Percentiles rank a stretch among this genome's conserved stretches.
phyloP scores from a whole-genome alignment of 2,113 vertebrate species.

The Xiphophorus hellerii region DNA sequence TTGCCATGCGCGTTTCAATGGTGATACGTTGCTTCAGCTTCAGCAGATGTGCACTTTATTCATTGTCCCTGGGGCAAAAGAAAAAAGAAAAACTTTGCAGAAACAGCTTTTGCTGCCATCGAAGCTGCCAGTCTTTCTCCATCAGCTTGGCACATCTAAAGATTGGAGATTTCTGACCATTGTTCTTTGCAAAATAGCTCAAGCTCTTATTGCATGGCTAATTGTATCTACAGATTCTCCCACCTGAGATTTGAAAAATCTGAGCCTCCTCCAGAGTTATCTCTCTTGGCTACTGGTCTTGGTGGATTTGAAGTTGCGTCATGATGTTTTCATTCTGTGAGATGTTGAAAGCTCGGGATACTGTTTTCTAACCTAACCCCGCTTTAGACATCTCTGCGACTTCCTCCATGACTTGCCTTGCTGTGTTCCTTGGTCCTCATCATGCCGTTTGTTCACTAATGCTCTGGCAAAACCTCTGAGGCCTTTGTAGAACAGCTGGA shows the following conservation, averaged over 20 bases:
- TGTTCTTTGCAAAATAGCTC: background rate
- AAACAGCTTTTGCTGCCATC: background rate
- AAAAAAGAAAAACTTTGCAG: background rate
- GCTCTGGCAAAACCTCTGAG: background rate
- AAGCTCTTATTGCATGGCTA: background rate
- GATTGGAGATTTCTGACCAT: background rate
- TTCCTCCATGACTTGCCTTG: too few species aligned
- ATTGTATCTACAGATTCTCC: background rate
- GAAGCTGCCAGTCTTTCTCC: background rate
- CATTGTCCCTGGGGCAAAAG: background rate
- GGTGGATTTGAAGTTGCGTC: too few species aligned
- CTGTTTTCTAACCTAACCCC: too few species aligned
- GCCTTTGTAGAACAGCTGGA: background rate
- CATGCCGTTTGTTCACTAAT: background rate
- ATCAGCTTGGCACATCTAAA: background rate
- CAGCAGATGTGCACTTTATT: background rate
- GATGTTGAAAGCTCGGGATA: too few species aligned
- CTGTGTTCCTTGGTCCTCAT: too few species aligned
- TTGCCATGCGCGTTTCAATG: conserved; percentile 1
- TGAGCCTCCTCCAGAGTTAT: too few species aligned
- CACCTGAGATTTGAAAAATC: too few species aligned
- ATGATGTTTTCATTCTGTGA: too few species aligned
- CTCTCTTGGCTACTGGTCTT: too few species aligned
- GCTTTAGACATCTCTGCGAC: too few species aligned
- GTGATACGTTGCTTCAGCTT: conserved; percentile 1